Percentiles rank a stretch among this genome's conserved stretches.
Evolutionary conservation across 2,113 vertebrate species (phyloP).

Genomic region (Brachyistius frenatus): DNA sequence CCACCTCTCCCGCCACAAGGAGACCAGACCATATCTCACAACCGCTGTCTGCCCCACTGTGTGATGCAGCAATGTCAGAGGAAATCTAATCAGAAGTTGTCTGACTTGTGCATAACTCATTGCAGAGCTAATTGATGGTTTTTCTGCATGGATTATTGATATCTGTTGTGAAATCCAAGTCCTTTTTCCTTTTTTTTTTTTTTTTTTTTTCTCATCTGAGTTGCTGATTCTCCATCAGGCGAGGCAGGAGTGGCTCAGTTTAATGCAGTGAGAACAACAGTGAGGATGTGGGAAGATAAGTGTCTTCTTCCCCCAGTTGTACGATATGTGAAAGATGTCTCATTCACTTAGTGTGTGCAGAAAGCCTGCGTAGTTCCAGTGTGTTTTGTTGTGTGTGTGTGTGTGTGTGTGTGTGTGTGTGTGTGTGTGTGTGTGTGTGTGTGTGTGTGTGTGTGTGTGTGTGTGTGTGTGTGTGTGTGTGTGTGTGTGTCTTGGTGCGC

Average conservation of each 20-base stretch:
- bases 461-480: background rate
- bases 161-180: constrained; percentile 42
- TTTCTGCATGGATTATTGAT: constrained; percentile 70
- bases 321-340: constrained; percentile 48
- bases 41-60: constrained; percentile 37
- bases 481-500: background rate
- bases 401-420: too few relatives aligned
- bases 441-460: background rate
- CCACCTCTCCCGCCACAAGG: constrained; percentile 11
- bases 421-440: background rate
- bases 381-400: background rate
- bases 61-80: constrained; percentile 54
- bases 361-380: constrained; percentile 13
- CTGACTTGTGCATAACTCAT: constrained; percentile 58
- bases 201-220: constrained; percentile 11
- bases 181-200: background rate
- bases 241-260: constrained; percentile 13
- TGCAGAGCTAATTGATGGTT: constrained; percentile 65
- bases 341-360: constrained; percentile 39
- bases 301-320: constrained; percentile 35
- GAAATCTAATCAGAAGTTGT: constrained; percentile 74
- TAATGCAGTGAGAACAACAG: constrained; percentile 52
- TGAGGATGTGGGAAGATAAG: constrained; percentile 39
- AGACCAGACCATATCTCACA: constrained; percentile 45
- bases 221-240: constrained; percentile 37